Percentiles rank a stretch among this genome's conserved stretches.
phyloP scores from a whole-genome alignment of 2,797 vertebrate species.

The Chiroxiphia lanceolata region DNA sequence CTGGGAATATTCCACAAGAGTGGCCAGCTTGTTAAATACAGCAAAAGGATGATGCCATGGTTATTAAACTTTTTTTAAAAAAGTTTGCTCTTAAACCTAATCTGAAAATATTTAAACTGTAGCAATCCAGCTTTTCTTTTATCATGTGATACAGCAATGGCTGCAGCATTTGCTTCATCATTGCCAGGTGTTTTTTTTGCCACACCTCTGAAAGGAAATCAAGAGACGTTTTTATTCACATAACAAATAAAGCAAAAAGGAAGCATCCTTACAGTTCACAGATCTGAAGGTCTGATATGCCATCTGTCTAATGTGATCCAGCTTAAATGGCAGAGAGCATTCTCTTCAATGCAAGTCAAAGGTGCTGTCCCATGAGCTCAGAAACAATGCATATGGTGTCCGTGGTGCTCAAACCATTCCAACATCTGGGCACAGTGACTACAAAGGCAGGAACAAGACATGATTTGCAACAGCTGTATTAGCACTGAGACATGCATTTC shows the following conservation, averaged over 20 bases:
- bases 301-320: constrained; percentile 88
- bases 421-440: constrained; percentile 88
- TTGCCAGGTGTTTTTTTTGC: constrained; percentile 92
- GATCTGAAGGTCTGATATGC: constrained; percentile 87
- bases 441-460: not conserved
- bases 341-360: constrained; percentile 91
- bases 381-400: constrained; percentile 87
- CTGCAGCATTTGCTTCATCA: constrained; percentile 92
- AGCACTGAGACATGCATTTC: no score
- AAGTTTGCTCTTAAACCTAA: not conserved
- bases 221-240: not conserved
- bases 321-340: constrained; percentile 87
- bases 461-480: not conserved
- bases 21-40: not conserved
- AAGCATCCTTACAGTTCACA: constrained; percentile 83
- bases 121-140: constrained; percentile 82
- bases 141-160: constrained; percentile 84
- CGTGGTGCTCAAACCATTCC: constrained; percentile 89
- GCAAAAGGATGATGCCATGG: not conserved
- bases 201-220: constrained; percentile 79
- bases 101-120: not conserved
- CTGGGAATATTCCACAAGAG: not conserved
- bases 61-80: not conserved
- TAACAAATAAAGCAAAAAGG: not conserved
- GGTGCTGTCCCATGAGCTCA: constrained; percentile 90